Evolutionary conservation across 2,797 vertebrate species (phyloP).

Genomic region (Sebastes diaconus): DNA sequence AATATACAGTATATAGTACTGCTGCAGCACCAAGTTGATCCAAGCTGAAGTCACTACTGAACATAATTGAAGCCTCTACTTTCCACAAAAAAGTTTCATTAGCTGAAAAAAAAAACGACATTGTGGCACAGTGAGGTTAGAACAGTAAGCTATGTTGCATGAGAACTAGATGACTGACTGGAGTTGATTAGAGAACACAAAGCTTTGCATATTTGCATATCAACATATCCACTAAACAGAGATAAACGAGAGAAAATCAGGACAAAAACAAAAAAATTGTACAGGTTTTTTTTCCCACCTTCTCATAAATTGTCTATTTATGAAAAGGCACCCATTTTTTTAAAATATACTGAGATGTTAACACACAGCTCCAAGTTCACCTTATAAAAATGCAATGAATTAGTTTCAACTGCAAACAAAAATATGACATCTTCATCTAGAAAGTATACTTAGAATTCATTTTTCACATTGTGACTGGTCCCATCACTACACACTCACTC

Average conservation of each 20-base stretch:
- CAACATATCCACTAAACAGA: conserved; percentile 31
- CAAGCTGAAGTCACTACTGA: background rate
- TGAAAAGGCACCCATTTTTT: conserved; percentile 82
- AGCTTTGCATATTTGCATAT: conserved; percentile 52
- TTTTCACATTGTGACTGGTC: conserved; percentile 6
- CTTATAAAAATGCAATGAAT: conserved; percentile 55
- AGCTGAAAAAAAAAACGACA: conserved; percentile 8
- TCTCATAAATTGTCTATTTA: conserved; percentile 85
- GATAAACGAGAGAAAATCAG: conserved; percentile 11
- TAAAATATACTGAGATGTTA: conserved; percentile 48
- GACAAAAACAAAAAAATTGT: conserved; percentile 24
- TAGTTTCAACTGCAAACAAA: conserved; percentile 32
- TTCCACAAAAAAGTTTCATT: conserved; percentile 15
- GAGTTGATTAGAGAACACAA: conserved; percentile 30
- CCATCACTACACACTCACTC: background rate
- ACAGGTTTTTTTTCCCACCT: conserved; percentile 65
- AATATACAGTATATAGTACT: background rate
- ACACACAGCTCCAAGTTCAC: conserved; percentile 34
- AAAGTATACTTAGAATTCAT: background rate
- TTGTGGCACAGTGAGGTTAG: conserved; percentile 37
- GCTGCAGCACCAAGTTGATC: background rate
- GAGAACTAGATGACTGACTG: conserved; percentile 16
- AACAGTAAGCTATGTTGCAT: background rate
- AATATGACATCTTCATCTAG: conserved; percentile 13
- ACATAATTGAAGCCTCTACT: conserved; percentile 22